Evolutionary conservation across 2,888 invertebrate species (phyloP), one percentile per base, ranked within the genome.

Genomic region (Carterocephalus palaemon): DNA sequence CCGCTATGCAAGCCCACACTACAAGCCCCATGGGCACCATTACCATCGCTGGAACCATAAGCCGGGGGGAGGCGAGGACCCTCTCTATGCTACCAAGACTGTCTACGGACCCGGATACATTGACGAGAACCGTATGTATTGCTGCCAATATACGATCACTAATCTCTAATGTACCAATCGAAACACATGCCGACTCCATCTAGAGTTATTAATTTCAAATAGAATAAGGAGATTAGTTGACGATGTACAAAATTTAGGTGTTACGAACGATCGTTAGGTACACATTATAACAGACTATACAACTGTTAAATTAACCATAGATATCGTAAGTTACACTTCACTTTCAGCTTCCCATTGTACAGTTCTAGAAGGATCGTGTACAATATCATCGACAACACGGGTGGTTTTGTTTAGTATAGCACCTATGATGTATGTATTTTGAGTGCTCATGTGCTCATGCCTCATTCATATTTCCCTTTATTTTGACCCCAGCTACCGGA

Each of bases 121-220:
- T 66, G 87, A 88, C 70, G 88, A 86, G 59, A 82, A 83, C 75
- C 87, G 88, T 88, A 88, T 77, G 88, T 88, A 87, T 83, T 52
- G 62, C 29, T 43, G 59, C 70, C 47, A 52, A 55, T 41, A 46
- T 60, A 63, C 65, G 68, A 66, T 62, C 54, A 63, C 63, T 64
- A 60, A 66, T 67, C 60, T 60, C 57, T 59, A 62, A 64, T 67
- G 52, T 39, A 51, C 37, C 37, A 31, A 38, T 46, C 37, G 38
- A 38, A 32, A 38, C 45, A 46, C 45, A 45, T 34, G 28, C 29
- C 24, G 38, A 38, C 32, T 38, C 20, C 37, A 46, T 46, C 24
- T 37, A 46, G 37, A 36, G 42, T 43, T 36, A 29, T 20, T 29
- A 20, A 8, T 43, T 46, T 39, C 16, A 46, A 47, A 22, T 4